These are phyloP conservation scores for Phalloptychus januarius DNA, from an alignment of 2,797 vertebrate genomes.

Conservation along the genomic window DNA sequence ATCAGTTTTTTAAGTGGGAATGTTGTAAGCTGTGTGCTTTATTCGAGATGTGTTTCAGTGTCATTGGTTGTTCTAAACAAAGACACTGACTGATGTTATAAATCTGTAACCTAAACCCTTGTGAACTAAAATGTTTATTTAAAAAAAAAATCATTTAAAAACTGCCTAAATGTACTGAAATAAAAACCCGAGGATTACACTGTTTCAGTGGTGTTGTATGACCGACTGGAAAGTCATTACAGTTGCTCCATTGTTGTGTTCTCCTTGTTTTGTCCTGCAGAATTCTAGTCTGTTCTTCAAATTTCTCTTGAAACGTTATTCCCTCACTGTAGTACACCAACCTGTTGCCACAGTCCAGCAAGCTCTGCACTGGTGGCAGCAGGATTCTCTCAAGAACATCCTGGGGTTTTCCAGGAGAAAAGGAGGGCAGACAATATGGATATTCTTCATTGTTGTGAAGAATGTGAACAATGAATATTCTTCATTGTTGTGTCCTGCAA, in stretches of 20 bases:
- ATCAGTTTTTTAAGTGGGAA: background rate
- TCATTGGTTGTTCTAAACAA: background rate
- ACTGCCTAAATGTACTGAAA: background rate
- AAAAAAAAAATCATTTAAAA: background rate
- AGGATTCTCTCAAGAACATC: background rate
- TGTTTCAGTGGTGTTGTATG: background rate
- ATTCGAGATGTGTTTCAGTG: background rate
- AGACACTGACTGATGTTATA: background rate
- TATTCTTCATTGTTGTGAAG: background rate
- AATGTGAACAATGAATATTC: background rate
- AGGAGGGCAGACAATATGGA: background rate
- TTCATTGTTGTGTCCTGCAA: background rate
- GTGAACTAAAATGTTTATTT: background rate
- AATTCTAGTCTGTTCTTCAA: background rate
- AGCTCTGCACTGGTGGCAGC: background rate
- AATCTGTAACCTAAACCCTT: background rate
- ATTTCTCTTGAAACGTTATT: background rate
- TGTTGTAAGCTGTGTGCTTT: background rate
- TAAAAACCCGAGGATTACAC: background rate
- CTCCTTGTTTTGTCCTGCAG: background rate
- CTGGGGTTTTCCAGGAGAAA: background rate
- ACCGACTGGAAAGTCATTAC: background rate
- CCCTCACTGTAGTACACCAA: background rate
- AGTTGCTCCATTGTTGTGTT: background rate
- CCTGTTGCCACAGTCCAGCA: background rate